Base-by-base conservation (phyloP, 1,140 invertebrate genomes). In the Drosophila kohkoa region DNA sequence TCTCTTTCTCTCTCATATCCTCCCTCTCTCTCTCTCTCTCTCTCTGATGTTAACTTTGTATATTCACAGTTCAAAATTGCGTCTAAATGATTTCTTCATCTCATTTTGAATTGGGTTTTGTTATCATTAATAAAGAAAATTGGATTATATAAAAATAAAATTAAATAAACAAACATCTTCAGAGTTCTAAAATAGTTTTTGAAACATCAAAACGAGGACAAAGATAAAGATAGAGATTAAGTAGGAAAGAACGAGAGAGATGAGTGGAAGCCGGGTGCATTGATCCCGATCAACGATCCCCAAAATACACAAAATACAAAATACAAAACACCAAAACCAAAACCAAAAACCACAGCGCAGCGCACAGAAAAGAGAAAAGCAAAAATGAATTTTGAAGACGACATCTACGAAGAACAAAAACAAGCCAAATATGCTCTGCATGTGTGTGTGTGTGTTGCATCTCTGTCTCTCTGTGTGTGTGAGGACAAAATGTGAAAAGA, bases 281-380 rank as follows among this genome's bases (percentile, higher is more conserved):
- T 81, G 79, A 79, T 79, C 79, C 79, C 79, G 20, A 52, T n/a
- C 49, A 30, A 28, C 79, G 20, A 52, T 11, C 16, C 48, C 48
- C 32, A 38, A 38, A 8, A 25, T 25, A 4, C 20, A 20, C 20
- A 25, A 25, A 25, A 25, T 25, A 25, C 20, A 25, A 25, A 38
- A 38, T 10, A 38, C 35, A 38, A 38, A 38, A 52, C 4, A 11
- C 49, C 20, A n/a, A n/a, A n/a, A n/a, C n/a, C n/a, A 15, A 25
- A 51, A 28, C 11, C 13, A 13, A 76, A 63, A 67, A 28, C 15
- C 46, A 43, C 46, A 77, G 54, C 41, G 20, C 38, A 54, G 48
- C 54, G 49, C 46, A 38, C 46, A 77, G 59, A 32, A 13, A 28
- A 54, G 48, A 60, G 49, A 72, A 8, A 54, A 49, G 28, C 58